These are phyloP conservation scores for Platalea minor DNA, from an alignment of 2,797 vertebrate genomes.

Conservation along the genomic window DNA sequence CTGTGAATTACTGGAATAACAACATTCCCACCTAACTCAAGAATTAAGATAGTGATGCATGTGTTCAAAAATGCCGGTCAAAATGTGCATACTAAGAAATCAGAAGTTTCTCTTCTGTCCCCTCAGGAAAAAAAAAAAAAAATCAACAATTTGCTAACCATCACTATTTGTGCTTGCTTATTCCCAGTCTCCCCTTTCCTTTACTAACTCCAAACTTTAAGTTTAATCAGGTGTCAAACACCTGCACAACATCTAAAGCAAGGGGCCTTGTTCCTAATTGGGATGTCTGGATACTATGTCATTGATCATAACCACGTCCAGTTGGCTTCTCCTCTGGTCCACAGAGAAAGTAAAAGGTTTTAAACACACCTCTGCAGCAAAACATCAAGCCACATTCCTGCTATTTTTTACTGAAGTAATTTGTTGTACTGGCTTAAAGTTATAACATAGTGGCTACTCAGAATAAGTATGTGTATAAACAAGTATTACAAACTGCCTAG, in stretches of 20 bases:
- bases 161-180: background rate
- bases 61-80: background rate
- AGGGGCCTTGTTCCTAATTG: background rate
- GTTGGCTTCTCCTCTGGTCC: background rate
- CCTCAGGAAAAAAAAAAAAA: background rate
- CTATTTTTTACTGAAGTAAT: background rate
- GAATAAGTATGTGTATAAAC: background rate
- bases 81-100: background rate
- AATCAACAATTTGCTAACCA: background rate
- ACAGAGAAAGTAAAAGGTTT: background rate
- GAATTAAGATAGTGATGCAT: background rate
- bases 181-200: background rate
- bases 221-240: background rate
- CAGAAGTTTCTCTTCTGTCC: background rate
- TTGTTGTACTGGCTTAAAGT: background rate
- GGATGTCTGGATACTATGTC: background rate
- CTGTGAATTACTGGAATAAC: background rate
- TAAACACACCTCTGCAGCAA: background rate
- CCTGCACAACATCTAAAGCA: background rate
- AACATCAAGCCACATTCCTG: background rate
- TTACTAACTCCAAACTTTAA: background rate
- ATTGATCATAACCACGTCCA: background rate
- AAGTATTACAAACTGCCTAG: background rate
- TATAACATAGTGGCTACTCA: background rate
- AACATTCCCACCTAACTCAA: background rate